Evolutionary conservation across 2,888 invertebrate species (phyloP), one percentile per base, ranked within the genome.

Genomic region (Macrostomum cliftonense): DNA sequence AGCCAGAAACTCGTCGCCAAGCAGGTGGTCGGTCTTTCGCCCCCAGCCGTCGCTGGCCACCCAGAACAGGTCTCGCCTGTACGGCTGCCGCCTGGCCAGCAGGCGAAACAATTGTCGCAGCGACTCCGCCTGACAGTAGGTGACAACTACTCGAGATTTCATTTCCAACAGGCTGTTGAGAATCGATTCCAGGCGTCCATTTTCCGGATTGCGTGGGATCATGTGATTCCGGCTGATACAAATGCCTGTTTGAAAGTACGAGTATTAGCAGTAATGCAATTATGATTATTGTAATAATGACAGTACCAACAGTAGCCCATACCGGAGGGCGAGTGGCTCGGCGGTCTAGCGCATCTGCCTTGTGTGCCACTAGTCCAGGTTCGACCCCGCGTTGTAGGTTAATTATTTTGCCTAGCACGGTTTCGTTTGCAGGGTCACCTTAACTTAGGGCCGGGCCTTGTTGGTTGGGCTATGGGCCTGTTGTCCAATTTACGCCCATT

Each of bases 41-140:
- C 68, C 69, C 67, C 68, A 68, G 49, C 67, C 65, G 53, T 69
- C 68, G 44, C 65, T 66, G 12, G 67, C 67, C 38, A 69, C 55
- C 50, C 65, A 64, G 40, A 67, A 59, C 28, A 61, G 58, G 2
- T 59, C 55, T 2, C 59, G 58, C 36, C 54, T 51, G 54, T 63
- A 62, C 17, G 56, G 43, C n/a, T 57, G 52, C 40, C 40, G 16
- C 16, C 17, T 40, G 16, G 19, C 13, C 54, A 54, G 19, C 61
- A 46, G 60, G 28, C 57, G 52, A 17, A 70, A 55, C 9, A 72
- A 57, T 21, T 61, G 57, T 7, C 67, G 61, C 51, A 69, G 75
- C 64, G 79, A 79, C 63, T 80, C 80, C 64, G 80, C 79, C 61
- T 80, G 79, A 20, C 79, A 79, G 63, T 80, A 81, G 66, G 80